Percentiles rank a stretch among this genome's conserved stretches.
Conservation (phyloP, 37 sponge, comb jelly and placozoan genomes). For the Mnemiopsis leidyi region DNA sequence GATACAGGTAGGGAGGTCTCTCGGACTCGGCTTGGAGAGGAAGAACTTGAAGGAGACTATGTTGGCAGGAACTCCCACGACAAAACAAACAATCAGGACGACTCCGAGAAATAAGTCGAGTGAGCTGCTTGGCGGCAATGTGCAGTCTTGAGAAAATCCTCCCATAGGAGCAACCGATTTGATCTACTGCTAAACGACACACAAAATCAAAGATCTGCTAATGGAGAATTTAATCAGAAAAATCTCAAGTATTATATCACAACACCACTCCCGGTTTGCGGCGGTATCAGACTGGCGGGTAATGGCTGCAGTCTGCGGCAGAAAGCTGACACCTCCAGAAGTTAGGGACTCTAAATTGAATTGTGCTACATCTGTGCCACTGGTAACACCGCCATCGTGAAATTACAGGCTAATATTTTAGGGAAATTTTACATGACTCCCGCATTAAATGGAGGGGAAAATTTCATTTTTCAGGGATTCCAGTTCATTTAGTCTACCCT, state of each 20-base stretch:
- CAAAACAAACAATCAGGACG: not conserved
- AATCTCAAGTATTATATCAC: not conserved
- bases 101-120: not conserved
- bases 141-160: not conserved
- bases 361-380: not conserved
- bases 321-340: not conserved
- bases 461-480: not conserved
- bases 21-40: not conserved
- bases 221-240: not conserved
- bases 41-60: constrained; percentile 6
- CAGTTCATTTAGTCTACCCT: not conserved
- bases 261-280: not conserved
- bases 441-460: not conserved
- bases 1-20: constrained; percentile 35
- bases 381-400: not conserved
- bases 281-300: not conserved
- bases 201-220: not conserved
- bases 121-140: not conserved
- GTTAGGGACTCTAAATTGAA: not conserved
- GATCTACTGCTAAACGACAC: not conserved
- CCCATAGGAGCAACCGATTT: not conserved
- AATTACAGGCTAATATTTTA: not conserved
- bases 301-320: not conserved
- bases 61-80: not conserved
- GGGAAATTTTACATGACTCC: not conserved